phyloP scores from a whole-genome alignment of 1,140 invertebrate genomes.

The Portunus trituberculatus region DNA sequence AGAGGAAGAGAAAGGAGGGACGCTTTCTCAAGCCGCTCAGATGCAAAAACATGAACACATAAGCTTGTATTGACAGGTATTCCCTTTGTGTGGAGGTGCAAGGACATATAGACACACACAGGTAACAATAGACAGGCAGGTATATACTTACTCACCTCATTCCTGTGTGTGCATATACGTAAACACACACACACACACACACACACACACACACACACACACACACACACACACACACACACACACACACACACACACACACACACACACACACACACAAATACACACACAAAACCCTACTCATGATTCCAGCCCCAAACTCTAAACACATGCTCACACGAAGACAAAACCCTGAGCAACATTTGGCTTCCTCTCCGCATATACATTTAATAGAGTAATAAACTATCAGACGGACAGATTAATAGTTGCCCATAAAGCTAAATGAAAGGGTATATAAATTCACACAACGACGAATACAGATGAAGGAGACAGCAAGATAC shows the following conservation, averaged over 20 bases:
- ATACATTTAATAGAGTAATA: slow-evolving; percentile 24
- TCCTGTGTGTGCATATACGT: not conserved
- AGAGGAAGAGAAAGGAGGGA: too few species aligned
- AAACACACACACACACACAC: too few species aligned
- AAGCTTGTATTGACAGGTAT: too few species aligned
- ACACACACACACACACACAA: too few species aligned
- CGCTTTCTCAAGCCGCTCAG: too few species aligned
- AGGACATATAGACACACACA: not conserved
- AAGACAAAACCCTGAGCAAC: not conserved
- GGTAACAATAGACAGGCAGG: not conserved
- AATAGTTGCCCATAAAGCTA: not conserved
- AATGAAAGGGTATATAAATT: slow-evolving; percentile 24
- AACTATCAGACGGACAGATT: slow-evolving; percentile 22
- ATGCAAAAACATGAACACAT: too few species aligned
- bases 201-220: too few species aligned
- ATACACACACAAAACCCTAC: too few species aligned
- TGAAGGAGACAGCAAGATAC: not conserved
- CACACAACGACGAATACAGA: slow-evolving; percentile 20
- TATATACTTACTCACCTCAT: not conserved
- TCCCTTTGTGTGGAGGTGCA: not conserved
- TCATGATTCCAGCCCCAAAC: not conserved
- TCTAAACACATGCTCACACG: not conserved
- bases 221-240: too few species aligned
- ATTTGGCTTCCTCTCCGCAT: not conserved
- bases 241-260: too few species aligned